Conservation (phyloP, 2,888 invertebrate genomes). For the Odontomyia ornata region DNA sequence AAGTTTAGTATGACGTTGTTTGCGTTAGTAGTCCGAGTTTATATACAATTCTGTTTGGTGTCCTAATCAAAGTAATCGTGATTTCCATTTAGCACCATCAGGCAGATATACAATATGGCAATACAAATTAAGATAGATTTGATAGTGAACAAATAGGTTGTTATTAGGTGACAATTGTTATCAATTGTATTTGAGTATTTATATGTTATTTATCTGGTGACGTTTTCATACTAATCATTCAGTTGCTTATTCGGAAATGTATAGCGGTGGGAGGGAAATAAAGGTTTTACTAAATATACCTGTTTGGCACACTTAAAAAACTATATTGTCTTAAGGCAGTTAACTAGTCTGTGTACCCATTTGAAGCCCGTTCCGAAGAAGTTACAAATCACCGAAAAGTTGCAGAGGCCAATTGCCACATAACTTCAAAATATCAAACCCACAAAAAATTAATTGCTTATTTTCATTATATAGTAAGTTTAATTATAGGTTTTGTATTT, state of each 20-base stretch:
- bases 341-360: no score
- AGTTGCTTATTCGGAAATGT: not conserved
- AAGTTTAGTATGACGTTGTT: not conserved
- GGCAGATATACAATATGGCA: not conserved
- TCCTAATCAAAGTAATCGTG: not conserved
- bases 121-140: not conserved
- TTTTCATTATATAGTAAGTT: no score
- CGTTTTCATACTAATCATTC: not conserved
- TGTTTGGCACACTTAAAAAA: no score
- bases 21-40: not conserved
- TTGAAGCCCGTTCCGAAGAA: no score
- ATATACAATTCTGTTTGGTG: not conserved
- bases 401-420: no score
- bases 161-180: not conserved
- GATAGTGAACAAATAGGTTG: slow-evolving; percentile 10
- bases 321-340: no score
- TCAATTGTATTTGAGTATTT: not conserved
- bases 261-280: no score
- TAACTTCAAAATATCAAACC: no score
- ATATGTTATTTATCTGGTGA: not conserved
- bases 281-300: no score
- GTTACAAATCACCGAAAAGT: no score
- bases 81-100: not conserved
- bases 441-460: no score
- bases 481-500: no score